Evolutionary conservation across 2,797 vertebrate genomes (phyloP).

Genomic region (Emydoidea blandingii): DNA sequence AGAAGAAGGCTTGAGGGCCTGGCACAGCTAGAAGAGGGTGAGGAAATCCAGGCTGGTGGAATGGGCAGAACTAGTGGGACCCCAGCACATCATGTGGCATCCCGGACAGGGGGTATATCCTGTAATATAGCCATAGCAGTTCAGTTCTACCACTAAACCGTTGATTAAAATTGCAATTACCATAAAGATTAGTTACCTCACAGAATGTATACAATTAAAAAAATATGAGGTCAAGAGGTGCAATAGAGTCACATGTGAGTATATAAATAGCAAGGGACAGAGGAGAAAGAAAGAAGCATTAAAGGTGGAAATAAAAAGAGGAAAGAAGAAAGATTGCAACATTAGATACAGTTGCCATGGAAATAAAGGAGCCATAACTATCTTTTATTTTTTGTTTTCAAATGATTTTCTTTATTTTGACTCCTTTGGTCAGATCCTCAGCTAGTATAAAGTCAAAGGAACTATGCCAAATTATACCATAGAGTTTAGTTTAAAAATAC

Average conservation of each 20-base stretch:
- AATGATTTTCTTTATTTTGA: constrained; percentile 19
- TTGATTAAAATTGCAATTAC: not conserved
- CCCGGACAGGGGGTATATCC: too few species aligned
- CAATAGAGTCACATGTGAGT: not conserved
- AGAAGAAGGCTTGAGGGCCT: too few species aligned
- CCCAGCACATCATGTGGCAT: too few species aligned
- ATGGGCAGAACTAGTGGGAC: too few species aligned
- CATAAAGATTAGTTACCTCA: not conserved
- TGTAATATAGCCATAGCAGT: not conserved
- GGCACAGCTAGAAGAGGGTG: too few species aligned
- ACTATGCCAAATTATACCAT: not conserved
- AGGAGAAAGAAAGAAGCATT: not conserved
- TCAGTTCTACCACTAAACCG: not conserved
- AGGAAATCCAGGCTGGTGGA: too few species aligned
- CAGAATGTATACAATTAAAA: not conserved
- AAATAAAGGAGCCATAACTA: constrained; percentile 51
- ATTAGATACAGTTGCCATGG: constrained; percentile 18
- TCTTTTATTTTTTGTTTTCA: constrained; percentile 14
- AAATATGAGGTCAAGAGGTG: not conserved
- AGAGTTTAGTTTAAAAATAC: not conserved
- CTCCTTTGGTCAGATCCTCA: not conserved
- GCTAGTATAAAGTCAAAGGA: not conserved
- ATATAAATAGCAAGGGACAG: not conserved
- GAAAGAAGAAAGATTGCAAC: not conserved
- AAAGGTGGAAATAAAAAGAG: not conserved